Percentiles rank a stretch among this genome's conserved stretches.
Conservation (phyloP, 2,888 invertebrate species). For the Cryptophagus acutangulus region DNA sequence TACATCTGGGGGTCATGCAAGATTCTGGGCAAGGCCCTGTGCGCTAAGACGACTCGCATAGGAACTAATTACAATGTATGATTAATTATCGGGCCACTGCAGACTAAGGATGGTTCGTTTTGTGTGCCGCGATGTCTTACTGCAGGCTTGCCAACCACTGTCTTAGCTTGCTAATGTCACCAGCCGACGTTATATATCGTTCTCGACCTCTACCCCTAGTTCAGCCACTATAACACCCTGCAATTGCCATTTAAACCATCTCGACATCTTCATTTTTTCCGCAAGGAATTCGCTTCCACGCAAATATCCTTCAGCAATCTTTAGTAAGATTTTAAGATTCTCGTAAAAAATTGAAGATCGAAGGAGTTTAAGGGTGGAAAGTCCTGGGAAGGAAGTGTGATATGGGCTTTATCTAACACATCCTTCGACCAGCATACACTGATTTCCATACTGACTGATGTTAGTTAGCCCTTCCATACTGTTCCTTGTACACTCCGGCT, state of each 20-base stretch:
- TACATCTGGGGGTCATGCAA: slow-evolving; percentile 28
- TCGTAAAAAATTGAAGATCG: background rate
- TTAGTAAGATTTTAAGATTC: background rate
- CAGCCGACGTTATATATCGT: slow-evolving; percentile 43
- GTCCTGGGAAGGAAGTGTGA: background rate
- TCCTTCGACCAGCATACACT: slow-evolving; percentile 39
- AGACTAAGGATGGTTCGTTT: slow-evolving; percentile 42
- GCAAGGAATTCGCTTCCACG: background rate
- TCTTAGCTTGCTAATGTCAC: slow-evolving; percentile 50
- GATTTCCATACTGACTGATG: slow-evolving; percentile 46
- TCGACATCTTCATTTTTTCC: too few relatives aligned
- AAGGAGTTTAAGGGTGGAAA: background rate
- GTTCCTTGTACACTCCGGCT: slow-evolving; percentile 39
- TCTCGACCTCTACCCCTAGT: slow-evolving; percentile 32
- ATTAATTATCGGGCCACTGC: slow-evolving; percentile 49
- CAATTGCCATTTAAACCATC: too few relatives aligned
- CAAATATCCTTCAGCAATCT: background rate
- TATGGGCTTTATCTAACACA: slow-evolving; percentile 20
- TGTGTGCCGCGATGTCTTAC: slow-evolving; percentile 45
- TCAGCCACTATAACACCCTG: slow-evolving; percentile 12
- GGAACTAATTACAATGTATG: slow-evolving; percentile 51
- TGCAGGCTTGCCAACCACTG: slow-evolving; percentile 46
- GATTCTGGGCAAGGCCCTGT: too few relatives aligned
- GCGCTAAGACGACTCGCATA: slow-evolving; percentile 30
- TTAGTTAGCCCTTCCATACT: slow-evolving; percentile 43